These are phyloP conservation scores for Onthophagus sagittarius DNA, from an alignment of 2,888 invertebrate genomes.

Conservation along the genomic window DNA sequence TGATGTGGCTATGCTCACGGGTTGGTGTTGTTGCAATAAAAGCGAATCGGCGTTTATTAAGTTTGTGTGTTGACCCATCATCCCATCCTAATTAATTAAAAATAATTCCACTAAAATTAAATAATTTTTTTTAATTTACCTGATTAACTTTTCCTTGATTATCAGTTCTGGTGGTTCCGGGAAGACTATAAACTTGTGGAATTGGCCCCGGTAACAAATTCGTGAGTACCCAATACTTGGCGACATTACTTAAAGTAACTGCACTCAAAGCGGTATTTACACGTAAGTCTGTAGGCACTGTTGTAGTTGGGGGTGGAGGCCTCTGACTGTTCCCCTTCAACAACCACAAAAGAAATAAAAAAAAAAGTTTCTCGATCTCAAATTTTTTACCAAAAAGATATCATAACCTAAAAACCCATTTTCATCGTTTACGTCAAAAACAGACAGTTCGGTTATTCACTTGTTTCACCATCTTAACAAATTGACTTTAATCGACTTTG, in stretches of 20 bases:
- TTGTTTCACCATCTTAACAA: neutral
- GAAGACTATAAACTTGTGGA: slow-evolving; percentile 69
- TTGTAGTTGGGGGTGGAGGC: slow-evolving; percentile 52
- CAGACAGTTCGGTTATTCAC: neutral
- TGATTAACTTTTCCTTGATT: slow-evolving; percentile 59
- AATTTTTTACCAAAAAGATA: neutral
- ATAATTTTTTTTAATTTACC: slow-evolving; percentile 43
- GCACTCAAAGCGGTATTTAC: slow-evolving; percentile 63
- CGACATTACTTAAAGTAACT: slow-evolving; percentile 70
- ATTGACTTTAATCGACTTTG: slow-evolving; percentile 18
- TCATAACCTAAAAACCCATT: neutral
- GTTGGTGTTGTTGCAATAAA: slow-evolving; percentile 46
- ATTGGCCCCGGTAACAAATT: slow-evolving; percentile 74
- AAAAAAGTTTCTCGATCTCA: neutral
- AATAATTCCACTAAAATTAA: neutral
- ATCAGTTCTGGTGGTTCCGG: slow-evolving; percentile 57
- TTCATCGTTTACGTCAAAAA: neutral
- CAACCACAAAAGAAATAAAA: slow-evolving; percentile 1
- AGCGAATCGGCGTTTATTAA: slow-evolving; percentile 46
- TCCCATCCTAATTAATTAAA: slow-evolving; percentile 39
- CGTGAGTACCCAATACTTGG: slow-evolving; percentile 81
- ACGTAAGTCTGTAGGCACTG: slow-evolving; percentile 58
- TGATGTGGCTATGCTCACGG: slow-evolving; percentile 45
- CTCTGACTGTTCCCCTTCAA: slow-evolving; percentile 45
- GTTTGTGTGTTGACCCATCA: slow-evolving; percentile 56